Conservation (phyloP, 2,888 invertebrate species). For the Lucinisca nassula region DNA sequence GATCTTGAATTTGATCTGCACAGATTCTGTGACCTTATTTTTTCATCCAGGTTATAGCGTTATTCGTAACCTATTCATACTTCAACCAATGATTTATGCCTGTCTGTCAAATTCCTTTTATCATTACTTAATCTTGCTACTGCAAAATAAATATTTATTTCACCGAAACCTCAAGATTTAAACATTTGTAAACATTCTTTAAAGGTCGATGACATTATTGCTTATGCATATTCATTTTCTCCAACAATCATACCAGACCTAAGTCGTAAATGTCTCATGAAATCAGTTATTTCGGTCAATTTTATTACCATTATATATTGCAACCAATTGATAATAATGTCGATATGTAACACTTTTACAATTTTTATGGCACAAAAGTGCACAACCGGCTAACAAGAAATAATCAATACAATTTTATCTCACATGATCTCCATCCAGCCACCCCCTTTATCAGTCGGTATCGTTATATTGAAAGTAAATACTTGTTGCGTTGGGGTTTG, state of each 20-base stretch:
- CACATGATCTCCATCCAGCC: too few relatives aligned
- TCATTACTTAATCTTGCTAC: neutral
- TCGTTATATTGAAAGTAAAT: too few relatives aligned
- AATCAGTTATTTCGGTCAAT: neutral
- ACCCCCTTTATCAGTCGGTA: too few relatives aligned
- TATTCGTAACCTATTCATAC: too few relatives aligned
- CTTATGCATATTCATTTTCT: slow-evolving; percentile 3
- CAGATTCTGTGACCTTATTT: too few relatives aligned
- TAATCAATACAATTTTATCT: too few relatives aligned
- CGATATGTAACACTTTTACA: neutral
- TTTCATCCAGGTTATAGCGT: too few relatives aligned
- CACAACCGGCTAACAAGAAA: too few relatives aligned
- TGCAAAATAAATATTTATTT: slow-evolving; percentile 3
- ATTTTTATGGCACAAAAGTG: neutral
- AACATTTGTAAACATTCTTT: neutral
- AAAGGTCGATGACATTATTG: neutral
- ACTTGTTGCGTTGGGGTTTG: too few relatives aligned
- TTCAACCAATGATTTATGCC: neutral
- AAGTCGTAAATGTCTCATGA: too few relatives aligned
- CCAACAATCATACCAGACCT: too few relatives aligned
- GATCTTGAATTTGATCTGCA: too few relatives aligned
- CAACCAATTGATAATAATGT: neutral
- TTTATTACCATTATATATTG: neutral
- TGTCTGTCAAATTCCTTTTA: slow-evolving; percentile 3
- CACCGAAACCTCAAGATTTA: neutral